phyloP scores from a whole-genome alignment of 2,888 invertebrate genomes.

The Neocrepidodera transversa region DNA sequence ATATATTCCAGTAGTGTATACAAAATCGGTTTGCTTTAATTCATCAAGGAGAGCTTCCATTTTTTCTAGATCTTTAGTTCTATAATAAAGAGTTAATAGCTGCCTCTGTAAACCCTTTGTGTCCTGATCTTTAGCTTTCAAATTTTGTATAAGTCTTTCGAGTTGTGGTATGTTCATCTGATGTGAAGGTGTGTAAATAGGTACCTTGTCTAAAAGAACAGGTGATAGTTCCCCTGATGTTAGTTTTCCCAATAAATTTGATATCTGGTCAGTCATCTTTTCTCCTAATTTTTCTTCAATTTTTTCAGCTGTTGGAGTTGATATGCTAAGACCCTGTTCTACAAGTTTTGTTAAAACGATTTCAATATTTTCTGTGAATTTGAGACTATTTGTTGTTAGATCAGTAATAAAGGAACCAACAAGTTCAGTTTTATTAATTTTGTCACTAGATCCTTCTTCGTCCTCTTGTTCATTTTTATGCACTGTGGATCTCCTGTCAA shows the following conservation, averaged over 20 bases:
- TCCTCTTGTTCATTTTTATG: conserved; percentile 45
- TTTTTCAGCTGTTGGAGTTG: conserved; percentile 66
- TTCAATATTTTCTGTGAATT: conserved; percentile 61
- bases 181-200: conserved; percentile 55
- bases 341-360: conserved; percentile 65
- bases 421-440: conserved; percentile 57
- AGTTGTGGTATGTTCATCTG: conserved; percentile 64
- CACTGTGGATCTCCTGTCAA: conserved; percentile 48
- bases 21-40: conserved; percentile 67
- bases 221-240: conserved; percentile 70
- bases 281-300: conserved; percentile 71
- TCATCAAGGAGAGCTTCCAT: conserved; percentile 65
- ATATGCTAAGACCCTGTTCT: conserved; percentile 72
- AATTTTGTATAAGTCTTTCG: conserved; percentile 65
- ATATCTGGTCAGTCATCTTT: conserved; percentile 70
- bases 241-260: conserved; percentile 68
- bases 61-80: conserved; percentile 69
- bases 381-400: conserved; percentile 60
- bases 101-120: conserved; percentile 68
- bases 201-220: conserved; percentile 54
- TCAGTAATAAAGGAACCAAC: conserved; percentile 67
- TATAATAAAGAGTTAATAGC: conserved; percentile 68
- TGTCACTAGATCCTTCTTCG: conserved; percentile 37
- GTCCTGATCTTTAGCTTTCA: conserved; percentile 67
- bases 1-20: conserved; percentile 65